phyloP scores from a whole-genome alignment of 2,113 vertebrate species.

The Campylomormyrus tamandua region DNA sequence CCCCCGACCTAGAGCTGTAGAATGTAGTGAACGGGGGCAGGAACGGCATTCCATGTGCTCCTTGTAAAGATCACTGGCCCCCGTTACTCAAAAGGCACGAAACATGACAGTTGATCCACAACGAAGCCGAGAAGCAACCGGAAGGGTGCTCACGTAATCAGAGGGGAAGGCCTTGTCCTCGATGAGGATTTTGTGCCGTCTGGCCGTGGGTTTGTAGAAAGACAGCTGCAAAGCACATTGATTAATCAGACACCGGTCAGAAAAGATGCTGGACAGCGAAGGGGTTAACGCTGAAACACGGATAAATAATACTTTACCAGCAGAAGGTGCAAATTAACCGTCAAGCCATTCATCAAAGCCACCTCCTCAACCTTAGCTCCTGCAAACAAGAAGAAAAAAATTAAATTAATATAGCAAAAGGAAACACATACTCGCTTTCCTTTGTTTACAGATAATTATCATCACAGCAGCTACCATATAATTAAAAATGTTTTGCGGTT shows the following conservation, averaged over 20 bases:
- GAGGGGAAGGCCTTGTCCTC: conserved; percentile 91
- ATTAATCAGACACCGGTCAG: conserved; percentile 7
- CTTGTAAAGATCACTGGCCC: background rate
- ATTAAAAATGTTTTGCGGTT: background rate
- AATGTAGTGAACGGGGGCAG: background rate
- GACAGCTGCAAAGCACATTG: conserved; percentile 67
- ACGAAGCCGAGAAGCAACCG: background rate
- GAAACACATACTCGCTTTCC: background rate
- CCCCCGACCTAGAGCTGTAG: background rate
- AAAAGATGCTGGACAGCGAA: background rate
- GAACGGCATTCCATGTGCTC: background rate
- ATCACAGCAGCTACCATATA: background rate
- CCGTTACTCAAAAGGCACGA: background rate
- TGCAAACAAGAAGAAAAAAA: conserved; percentile 34
- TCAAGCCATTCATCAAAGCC: conserved; percentile 84
- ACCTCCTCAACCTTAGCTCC: conserved; percentile 65
- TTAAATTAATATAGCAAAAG: background rate
- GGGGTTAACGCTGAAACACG: background rate
- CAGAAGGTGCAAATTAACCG: conserved; percentile 85
- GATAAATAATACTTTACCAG: conserved; percentile 60
- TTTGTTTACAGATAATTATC: background rate
- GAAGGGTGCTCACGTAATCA: conserved; percentile 75
- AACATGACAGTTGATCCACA: background rate
- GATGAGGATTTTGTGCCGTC: conserved; percentile 81
- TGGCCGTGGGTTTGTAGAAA: conserved; percentile 84